These are phyloP conservation scores for Chironomus tepperi DNA, from an alignment of 1,140 invertebrate genomes.

Conservation along the genomic window DNA sequence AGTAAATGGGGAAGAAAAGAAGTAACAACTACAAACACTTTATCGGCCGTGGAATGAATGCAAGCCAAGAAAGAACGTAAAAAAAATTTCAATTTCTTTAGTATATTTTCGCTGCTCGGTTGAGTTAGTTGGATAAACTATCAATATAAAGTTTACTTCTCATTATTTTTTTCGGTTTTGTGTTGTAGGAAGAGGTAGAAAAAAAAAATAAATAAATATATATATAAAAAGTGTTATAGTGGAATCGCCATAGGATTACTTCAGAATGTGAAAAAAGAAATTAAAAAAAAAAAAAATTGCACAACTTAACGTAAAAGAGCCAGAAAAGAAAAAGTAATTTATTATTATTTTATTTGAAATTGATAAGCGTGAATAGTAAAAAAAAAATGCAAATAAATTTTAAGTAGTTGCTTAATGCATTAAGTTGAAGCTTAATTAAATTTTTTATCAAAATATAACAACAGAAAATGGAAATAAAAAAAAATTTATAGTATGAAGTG, in stretches of 20 bases:
- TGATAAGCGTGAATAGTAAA: no score
- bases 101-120: slow-evolving; percentile 10
- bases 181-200: neutral
- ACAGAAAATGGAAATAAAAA: no score
- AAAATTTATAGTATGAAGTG: neutral
- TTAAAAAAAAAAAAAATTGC: neutral
- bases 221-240: neutral
- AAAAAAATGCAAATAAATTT: no score
- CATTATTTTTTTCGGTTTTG: neutral
- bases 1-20: neutral
- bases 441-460: no score
- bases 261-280: slow-evolving; percentile 2
- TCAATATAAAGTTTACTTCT: neutral
- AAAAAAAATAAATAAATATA: slow-evolving; percentile 11
- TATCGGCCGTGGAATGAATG: neutral
- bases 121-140: neutral
- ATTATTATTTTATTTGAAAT: no score
- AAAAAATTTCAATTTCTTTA: slow-evolving; percentile 15
- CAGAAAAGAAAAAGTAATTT: neutral
- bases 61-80: slow-evolving; percentile 4
- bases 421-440: no score
- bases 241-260: slow-evolving; percentile 1
- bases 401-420: no score
- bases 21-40: slow-evolving; percentile 10
- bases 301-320: neutral